A percentile compares a stretch with the other conserved stretches of the same genome.
Evolutionary conservation across 2,888 invertebrate species (phyloP).

Genomic region (Uropetala carovei): DNA sequence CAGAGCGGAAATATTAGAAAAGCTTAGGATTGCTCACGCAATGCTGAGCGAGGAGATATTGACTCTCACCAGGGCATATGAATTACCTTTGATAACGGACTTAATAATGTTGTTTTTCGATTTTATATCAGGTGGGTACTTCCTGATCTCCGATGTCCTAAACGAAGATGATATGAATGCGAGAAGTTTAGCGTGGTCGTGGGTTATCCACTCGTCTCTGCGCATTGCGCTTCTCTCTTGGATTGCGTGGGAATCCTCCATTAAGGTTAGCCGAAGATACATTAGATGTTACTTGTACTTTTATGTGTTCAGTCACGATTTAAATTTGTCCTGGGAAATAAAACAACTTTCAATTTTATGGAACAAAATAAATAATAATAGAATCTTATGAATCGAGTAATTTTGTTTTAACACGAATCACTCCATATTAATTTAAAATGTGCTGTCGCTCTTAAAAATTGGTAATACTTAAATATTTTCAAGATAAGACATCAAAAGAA

Average conservation of each 20-base stretch:
- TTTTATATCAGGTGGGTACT: conserved; percentile 24
- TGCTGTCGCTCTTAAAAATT: too few species aligned
- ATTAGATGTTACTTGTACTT: too few species aligned
- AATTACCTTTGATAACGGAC: conserved; percentile 33
- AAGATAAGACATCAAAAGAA: too few species aligned
- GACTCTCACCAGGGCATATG: neutral
- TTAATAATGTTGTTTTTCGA: conserved; percentile 31
- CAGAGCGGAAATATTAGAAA: neutral
- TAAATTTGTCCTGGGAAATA: too few species aligned
- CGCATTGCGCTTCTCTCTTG: neutral
- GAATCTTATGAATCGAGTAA: too few species aligned
- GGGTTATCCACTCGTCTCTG: neutral
- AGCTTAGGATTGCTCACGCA: neutral
- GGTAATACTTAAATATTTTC: too few species aligned
- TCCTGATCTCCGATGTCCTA: conserved; percentile 12
- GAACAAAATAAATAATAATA: too few species aligned
- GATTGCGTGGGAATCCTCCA: neutral
- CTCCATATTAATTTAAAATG: too few species aligned
- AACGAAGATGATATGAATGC: neutral
- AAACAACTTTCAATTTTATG: too few species aligned
- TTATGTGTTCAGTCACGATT: too few species aligned
- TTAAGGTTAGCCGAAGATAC: neutral
- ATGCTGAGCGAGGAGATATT: neutral
- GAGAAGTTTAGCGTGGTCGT: neutral
- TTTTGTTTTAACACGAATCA: too few species aligned